These are phyloP conservation scores for Aplochiton taeniatus DNA, from an alignment of 2,797 vertebrate species.

Conservation along the genomic window DNA sequence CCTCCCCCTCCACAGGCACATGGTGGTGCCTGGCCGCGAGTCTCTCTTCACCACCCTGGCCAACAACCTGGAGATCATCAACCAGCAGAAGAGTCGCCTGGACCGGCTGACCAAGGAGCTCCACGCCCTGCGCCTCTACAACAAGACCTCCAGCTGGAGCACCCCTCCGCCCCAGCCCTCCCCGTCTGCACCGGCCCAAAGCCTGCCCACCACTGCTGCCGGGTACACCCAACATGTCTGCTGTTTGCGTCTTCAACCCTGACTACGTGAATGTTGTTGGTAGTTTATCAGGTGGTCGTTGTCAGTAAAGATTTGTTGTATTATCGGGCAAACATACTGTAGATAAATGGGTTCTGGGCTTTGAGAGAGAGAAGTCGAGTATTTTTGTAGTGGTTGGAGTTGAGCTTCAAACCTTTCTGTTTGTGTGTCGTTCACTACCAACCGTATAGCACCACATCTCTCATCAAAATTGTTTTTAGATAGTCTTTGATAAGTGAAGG, in stretches of 20 bases:
- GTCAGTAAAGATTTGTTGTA: too few species aligned
- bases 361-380: too few species aligned
- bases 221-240: not conserved
- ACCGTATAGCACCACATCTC: too few species aligned
- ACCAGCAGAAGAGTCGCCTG: constrained; percentile 88
- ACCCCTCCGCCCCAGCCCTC: constrained; percentile 29
- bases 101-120: constrained; percentile 83
- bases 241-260: not conserved
- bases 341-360: too few species aligned
- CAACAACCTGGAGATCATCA: constrained; percentile 94
- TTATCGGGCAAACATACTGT: too few species aligned
- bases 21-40: constrained; percentile 89
- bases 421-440: too few species aligned
- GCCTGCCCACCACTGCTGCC: constrained; percentile 5
- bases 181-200: constrained; percentile 17
- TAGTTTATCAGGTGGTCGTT: not conserved
- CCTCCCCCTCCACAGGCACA: constrained; percentile 72
- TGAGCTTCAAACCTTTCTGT: too few species aligned
- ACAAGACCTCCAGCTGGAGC: constrained; percentile 75
- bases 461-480: too few species aligned
- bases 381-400: too few species aligned
- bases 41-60: constrained; percentile 89
- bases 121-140: constrained; percentile 88
- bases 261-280: constrained; percentile 61
- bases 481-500: too few species aligned